Conservation (phyloP, 2,888 invertebrate species). For the Hanleya hanleyi region DNA sequence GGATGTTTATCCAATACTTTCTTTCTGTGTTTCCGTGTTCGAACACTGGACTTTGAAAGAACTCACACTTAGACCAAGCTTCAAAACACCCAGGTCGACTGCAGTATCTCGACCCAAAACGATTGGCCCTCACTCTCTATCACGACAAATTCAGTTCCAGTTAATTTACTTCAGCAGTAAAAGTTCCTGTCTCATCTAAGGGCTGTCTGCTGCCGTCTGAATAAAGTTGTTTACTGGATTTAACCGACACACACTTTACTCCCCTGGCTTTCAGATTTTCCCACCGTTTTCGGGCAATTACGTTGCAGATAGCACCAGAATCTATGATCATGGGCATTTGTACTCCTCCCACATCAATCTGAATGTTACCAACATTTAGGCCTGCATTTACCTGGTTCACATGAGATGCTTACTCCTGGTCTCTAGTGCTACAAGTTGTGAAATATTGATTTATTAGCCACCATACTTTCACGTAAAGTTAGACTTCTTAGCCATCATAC, state of each 20-base stretch:
- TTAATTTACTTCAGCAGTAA: conserved; percentile 8
- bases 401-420: conserved; percentile 10
- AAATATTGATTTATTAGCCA: no score
- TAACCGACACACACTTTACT: conserved; percentile 21
- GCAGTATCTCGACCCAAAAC: conserved; percentile 7
- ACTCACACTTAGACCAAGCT: neutral
- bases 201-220: conserved; percentile 30
- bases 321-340: conserved; percentile 21
- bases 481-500: no score
- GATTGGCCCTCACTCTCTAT: conserved; percentile 18
- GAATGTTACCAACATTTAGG: neutral
- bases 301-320: conserved; percentile 27
- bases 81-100: neutral
- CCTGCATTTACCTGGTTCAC: neutral
- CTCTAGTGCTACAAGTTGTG: no score
- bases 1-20: neutral
- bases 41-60: neutral
- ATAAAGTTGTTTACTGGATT: conserved; percentile 19
- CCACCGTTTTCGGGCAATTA: conserved; percentile 21
- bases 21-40: neutral
- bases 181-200: conserved; percentile 4
- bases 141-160: conserved; percentile 22
- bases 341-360: conserved; percentile 11
- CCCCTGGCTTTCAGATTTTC: conserved; percentile 21
- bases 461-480: no score